These are phyloP conservation scores for Sicus ferrugineus DNA, from an alignment of 2,888 invertebrate genomes.

Conservation along the genomic window DNA sequence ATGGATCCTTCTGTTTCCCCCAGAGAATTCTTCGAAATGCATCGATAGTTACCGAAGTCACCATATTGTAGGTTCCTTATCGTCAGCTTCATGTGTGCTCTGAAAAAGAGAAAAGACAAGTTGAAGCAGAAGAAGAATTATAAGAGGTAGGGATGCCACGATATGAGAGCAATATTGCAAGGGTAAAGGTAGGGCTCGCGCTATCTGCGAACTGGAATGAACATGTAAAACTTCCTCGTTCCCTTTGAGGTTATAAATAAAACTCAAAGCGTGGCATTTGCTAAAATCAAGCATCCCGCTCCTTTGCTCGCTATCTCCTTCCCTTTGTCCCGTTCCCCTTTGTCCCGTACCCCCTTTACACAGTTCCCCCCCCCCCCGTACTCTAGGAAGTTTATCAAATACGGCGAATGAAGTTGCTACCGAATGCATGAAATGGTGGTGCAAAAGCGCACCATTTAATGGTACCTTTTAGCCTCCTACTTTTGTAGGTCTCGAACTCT, in stretches of 20 bases:
- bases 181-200: not conserved
- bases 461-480: not conserved
- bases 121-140: not conserved
- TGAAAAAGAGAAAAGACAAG: conserved; percentile 48
- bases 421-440: not conserved
- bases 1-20: conserved; percentile 94
- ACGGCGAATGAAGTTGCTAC: conserved; percentile 14
- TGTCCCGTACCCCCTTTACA: no score
- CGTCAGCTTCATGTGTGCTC: conserved; percentile 88
- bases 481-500: no score
- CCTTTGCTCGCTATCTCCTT: not conserved
- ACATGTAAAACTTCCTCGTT: conserved; percentile 6
- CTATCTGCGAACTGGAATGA: conserved; percentile 15
- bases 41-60: conserved; percentile 91
- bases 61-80: conserved; percentile 82
- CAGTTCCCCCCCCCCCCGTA: not conserved
- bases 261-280: conserved; percentile 7
- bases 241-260: conserved; percentile 17
- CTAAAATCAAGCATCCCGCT: not conserved
- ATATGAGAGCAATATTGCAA: not conserved
- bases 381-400: not conserved
- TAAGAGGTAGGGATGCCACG: not conserved
- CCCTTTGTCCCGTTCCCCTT: not conserved
- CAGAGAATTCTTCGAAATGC: conserved; percentile 92
- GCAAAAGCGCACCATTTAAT: not conserved